Evolutionary conservation across 2,888 invertebrate species (phyloP), one percentile per base, ranked within the genome.

Genomic region (Acronicta aceris): DNA sequence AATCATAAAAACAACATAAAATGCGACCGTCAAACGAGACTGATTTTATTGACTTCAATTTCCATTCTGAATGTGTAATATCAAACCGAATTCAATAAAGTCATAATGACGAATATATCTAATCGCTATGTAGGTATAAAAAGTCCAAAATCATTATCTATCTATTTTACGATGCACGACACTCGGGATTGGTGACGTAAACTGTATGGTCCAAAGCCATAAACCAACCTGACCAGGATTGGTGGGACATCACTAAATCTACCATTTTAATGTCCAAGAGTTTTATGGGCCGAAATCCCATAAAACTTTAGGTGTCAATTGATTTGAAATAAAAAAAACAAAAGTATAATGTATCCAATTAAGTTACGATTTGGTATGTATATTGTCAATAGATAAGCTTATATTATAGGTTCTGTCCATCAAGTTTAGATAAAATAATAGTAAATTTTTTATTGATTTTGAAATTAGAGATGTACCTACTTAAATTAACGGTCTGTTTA

Each of bases 301-400:
- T 92, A 91, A 93, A 92, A 91, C 81, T 87, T 82, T 73, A 89
- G 90, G 91, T 91, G 92, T 92, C 92, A 93, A 92, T 90, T 88
- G 91, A 84, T 82, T 82, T 69, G 74, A 79, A 71, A n/a, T n/a
- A 64, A 71, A 74, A 64, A 70, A 80, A 38, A 33, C 33, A 38
- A 38, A 78, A 67, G 64, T 71, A 68, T 74, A 76, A 73, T 78
- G 71, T 74, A 46, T 47, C 66, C 77, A 79, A 79, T 78, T 81
- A 82, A 81, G 71, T 73, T 66, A 65, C 69, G 56, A 59, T 70
- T 71, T 71, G 54, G 68, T 76, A 66, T 60, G 66, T 61, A 53
- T 59, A 63, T 65, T 70, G 49, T 48, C 30, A 8, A 47, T 60
- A 63, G 68, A 73, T 74, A 73, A 65, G 50, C 41, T 5, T 38